Evolutionary conservation across 2,113 vertebrate genomes (phyloP).

Genomic region (Bubo blakistoni): DNA sequence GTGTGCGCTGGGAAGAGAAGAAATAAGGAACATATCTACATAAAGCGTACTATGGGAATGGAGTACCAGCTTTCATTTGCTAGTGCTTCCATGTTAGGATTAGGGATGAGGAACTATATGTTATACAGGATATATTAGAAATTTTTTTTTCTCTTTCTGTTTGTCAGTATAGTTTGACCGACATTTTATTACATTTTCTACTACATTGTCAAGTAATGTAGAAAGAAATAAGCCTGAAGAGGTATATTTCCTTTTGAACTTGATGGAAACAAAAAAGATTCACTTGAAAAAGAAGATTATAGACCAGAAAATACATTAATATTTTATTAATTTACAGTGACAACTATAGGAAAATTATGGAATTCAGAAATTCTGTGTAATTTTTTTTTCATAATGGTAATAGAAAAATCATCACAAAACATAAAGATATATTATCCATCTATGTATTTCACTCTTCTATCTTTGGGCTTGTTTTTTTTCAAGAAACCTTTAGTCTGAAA

Average conservation of each 20-base stretch:
- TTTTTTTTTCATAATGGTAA: not conserved
- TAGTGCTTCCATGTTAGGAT: not conserved
- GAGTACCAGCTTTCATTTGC: not conserved
- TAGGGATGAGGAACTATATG: not conserved
- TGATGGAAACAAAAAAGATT: not conserved
- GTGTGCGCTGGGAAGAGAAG: not conserved
- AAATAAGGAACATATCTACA: not conserved
- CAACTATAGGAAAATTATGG: not conserved
- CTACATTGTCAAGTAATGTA: not conserved
- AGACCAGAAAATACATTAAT: not conserved
- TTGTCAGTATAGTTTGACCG: not conserved
- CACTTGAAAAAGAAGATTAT: not conserved
- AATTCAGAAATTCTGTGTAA: not conserved
- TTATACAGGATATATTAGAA: not conserved
- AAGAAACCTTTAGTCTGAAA: not conserved
- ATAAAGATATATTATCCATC: not conserved
- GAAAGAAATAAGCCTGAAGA: not conserved
- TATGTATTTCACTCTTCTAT: not conserved
- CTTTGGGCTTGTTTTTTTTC: not conserved
- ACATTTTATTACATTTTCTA: not conserved
- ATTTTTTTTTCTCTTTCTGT: not conserved
- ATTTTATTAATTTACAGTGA: not conserved
- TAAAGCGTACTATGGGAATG: not conserved
- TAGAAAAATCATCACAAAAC: not conserved
- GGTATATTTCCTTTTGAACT: not conserved